phyloP scores from a whole-genome alignment of 2,888 invertebrate genomes.

The Augiades crinisus region DNA sequence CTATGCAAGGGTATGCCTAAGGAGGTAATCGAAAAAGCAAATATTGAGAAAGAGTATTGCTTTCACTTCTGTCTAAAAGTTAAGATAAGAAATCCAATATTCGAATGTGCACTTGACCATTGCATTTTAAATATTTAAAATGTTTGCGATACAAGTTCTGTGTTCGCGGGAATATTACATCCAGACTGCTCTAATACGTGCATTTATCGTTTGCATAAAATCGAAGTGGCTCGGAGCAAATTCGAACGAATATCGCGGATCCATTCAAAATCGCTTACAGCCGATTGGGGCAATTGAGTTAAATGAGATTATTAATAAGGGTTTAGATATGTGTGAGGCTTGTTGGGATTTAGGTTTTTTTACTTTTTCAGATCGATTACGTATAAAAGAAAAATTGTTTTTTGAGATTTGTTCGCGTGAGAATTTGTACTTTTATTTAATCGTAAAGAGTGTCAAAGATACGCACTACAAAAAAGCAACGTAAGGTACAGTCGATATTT shows the following conservation, averaged over 20 bases:
- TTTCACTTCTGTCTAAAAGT: too few relatives aligned
- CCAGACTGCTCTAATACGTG: background rate
- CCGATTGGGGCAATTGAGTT: slow-evolving; percentile 48
- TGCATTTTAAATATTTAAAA: background rate
- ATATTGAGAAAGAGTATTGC: too few relatives aligned
- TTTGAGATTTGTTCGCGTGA: too few relatives aligned
- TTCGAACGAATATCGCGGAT: slow-evolving; percentile 35
- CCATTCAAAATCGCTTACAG: slow-evolving; percentile 44
- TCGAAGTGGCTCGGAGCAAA: slow-evolving; percentile 1
- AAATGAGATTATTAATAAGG: slow-evolving; percentile 55
- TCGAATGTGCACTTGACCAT: background rate
- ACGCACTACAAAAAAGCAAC: too few relatives aligned
- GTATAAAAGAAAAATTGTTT: too few relatives aligned
- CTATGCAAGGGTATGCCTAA: too few relatives aligned
- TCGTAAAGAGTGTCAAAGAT: too few relatives aligned
- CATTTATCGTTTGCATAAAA: slow-evolving; percentile 2
- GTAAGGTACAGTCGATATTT: too few relatives aligned
- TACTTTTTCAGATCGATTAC: too few relatives aligned
- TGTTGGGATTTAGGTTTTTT: background rate
- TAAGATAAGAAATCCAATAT: too few relatives aligned
- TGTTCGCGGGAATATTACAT: background rate
- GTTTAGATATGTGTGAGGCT: background rate
- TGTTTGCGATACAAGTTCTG: background rate
- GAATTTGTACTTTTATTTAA: too few relatives aligned
- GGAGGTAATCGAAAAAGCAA: too few relatives aligned